Percentiles rank a stretch among this genome's conserved stretches.
Conservation (phyloP, 2,888 invertebrate species). For the Athalia circularis region DNA sequence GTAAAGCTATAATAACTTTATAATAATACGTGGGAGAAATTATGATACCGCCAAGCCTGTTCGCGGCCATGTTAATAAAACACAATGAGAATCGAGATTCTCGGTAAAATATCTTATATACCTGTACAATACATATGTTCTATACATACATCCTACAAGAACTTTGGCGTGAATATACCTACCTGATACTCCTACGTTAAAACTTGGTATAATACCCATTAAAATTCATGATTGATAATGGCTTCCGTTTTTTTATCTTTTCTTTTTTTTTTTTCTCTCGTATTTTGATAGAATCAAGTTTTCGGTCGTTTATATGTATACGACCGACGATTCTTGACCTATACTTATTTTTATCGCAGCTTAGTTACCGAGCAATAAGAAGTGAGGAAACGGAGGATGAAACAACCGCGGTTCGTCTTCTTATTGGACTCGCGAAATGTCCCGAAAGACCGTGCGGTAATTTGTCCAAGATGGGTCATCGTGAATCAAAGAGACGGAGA, state of each 20-base stretch:
- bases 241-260: neutral
- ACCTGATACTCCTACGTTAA: no score
- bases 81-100: conserved; percentile 35
- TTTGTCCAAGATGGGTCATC: conserved; percentile 61
- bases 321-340: neutral
- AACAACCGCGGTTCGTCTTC: no score
- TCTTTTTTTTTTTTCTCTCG: no score
- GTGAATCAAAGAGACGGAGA: conserved; percentile 33
- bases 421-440: conserved; percentile 46
- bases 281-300: neutral
- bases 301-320: neutral
- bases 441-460: conserved; percentile 57
- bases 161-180: no score
- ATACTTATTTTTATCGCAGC: neutral
- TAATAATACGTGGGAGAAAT: conserved; percentile 37
- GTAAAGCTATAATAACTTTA: conserved; percentile 12
- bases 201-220: no score
- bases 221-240: neutral
- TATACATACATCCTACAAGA: no score
- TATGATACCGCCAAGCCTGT: conserved; percentile 21
- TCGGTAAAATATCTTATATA: conserved; percentile 24
- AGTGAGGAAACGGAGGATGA: neutral
- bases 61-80: conserved; percentile 41
- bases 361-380: neutral
- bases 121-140: conserved; percentile 11